Conservation (phyloP, 2,888 invertebrate species). For the Polymixis lichenea region DNA sequence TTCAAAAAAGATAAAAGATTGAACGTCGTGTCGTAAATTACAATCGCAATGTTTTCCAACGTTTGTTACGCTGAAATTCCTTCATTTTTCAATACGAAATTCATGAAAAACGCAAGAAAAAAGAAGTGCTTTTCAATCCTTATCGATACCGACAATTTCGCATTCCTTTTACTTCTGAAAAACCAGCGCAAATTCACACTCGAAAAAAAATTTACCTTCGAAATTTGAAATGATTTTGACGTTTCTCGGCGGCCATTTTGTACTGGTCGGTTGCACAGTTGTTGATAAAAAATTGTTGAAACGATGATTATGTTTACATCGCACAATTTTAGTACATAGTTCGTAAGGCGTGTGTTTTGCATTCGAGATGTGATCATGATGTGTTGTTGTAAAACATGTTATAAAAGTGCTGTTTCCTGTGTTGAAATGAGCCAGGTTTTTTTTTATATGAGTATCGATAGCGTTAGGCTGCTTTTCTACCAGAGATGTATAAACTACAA, state of each 20-base stretch:
- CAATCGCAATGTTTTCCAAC: constrained; percentile 46
- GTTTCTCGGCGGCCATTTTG: constrained; percentile 34
- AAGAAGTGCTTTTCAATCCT: constrained; percentile 28
- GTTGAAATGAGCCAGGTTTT: not conserved
- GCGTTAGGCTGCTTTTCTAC: too few species aligned
- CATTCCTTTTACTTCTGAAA: constrained; percentile 26
- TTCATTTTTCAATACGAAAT: constrained; percentile 54
- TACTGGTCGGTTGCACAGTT: constrained; percentile 17
- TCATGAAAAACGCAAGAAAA: constrained; percentile 10
- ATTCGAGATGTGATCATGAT: not conserved
- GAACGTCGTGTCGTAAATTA: constrained; percentile 32
- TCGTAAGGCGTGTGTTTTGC: constrained; percentile 9
- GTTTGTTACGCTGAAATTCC: constrained; percentile 49
- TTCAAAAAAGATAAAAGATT: constrained; percentile 27
- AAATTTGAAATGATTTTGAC: constrained; percentile 26
- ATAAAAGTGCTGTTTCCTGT: constrained; percentile 21
- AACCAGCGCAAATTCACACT: not conserved
- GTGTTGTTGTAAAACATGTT: constrained; percentile 16
- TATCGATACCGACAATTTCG: constrained; percentile 34
- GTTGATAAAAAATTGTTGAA: constrained; percentile 3
- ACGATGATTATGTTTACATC: constrained; percentile 34
- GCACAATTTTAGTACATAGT: not conserved
- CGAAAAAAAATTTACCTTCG: not conserved
- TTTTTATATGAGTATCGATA: not conserved
- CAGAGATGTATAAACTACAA: too few species aligned